phyloP scores from a whole-genome alignment of 2,888 invertebrate genomes.

The Spilosoma lubricipeda region DNA sequence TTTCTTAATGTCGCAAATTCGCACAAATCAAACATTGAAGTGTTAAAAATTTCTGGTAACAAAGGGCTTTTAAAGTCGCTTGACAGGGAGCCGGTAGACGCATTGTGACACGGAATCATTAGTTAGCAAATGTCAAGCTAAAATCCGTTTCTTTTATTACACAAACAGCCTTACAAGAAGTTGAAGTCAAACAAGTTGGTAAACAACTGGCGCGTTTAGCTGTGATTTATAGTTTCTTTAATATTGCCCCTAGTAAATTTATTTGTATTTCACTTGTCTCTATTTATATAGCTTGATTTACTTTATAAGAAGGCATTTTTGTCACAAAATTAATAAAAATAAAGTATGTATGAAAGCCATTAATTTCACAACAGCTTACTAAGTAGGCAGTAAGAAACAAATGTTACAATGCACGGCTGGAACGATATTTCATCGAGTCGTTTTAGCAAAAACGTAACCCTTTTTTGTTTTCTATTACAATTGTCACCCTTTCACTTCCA shows the following conservation, averaged over 20 bases:
- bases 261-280: constrained; percentile 63
- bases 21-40: constrained; percentile 85
- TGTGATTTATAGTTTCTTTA: constrained; percentile 69
- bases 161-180: constrained; percentile 77
- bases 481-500: constrained; percentile 85
- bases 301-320: not conserved
- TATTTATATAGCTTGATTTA: constrained; percentile 15
- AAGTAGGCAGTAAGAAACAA: constrained; percentile 72
- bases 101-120: constrained; percentile 79
- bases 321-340: not conserved
- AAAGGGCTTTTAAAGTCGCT: constrained; percentile 73
- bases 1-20: constrained; percentile 78
- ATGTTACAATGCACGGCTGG: constrained; percentile 84
- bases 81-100: constrained; percentile 70
- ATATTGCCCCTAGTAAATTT: constrained; percentile 43
- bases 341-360: constrained; percentile 6
- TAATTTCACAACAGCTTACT: constrained; percentile 35
- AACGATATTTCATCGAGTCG: constrained; percentile 81
- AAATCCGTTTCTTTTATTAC: constrained; percentile 67
- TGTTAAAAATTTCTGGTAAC: constrained; percentile 81
- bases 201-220: constrained; percentile 69
- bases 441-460: constrained; percentile 80
- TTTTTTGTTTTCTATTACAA: constrained; percentile 84
- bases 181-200: constrained; percentile 66
- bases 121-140: constrained; percentile 79